A percentile compares a stretch with the other conserved stretches of the same genome.
These are phyloP conservation scores for Rapana venosa DNA, from an alignment of 2,888 invertebrate species.

Conservation along the genomic window DNA sequence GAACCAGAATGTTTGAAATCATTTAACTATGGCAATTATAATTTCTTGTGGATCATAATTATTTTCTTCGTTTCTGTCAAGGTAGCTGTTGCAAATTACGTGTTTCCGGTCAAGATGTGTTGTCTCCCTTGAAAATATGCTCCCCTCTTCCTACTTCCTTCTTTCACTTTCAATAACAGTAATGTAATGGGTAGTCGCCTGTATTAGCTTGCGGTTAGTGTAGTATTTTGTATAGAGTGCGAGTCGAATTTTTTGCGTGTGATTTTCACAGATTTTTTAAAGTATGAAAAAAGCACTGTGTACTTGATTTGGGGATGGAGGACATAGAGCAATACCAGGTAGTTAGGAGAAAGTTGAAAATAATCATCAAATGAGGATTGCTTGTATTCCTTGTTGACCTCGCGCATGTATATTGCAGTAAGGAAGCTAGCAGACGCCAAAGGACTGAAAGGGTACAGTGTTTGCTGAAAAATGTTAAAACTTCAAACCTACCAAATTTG, in stretches of 20 bases:
- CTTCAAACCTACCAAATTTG: too few relatives aligned
- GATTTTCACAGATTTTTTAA: neutral
- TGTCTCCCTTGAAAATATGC: neutral
- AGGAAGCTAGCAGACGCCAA: too few relatives aligned
- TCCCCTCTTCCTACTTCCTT: neutral
- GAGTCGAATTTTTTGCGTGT: too few relatives aligned
- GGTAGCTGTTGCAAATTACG: slow-evolving; percentile 23
- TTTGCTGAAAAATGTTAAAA: too few relatives aligned
- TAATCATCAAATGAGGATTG: too few relatives aligned
- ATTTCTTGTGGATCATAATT: neutral
- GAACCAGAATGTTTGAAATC: neutral
- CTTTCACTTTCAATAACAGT: neutral
- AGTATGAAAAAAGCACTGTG: neutral
- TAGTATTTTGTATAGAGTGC: neutral
- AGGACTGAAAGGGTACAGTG: too few relatives aligned
- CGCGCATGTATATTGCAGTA: too few relatives aligned
- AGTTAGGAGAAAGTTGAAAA: too few relatives aligned
- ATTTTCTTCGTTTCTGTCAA: slow-evolving; percentile 26
- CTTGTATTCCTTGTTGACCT: too few relatives aligned
- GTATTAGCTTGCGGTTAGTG: neutral
- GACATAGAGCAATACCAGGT: too few relatives aligned
- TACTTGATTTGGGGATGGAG: too few relatives aligned
- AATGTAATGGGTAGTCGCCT: too few relatives aligned
- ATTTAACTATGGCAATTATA: neutral
- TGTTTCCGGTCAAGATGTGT: slow-evolving; percentile 14